These are phyloP conservation scores for Doryteuthis pealeii DNA, from an alignment of 1,140 invertebrate species.

Conservation along the genomic window DNA sequence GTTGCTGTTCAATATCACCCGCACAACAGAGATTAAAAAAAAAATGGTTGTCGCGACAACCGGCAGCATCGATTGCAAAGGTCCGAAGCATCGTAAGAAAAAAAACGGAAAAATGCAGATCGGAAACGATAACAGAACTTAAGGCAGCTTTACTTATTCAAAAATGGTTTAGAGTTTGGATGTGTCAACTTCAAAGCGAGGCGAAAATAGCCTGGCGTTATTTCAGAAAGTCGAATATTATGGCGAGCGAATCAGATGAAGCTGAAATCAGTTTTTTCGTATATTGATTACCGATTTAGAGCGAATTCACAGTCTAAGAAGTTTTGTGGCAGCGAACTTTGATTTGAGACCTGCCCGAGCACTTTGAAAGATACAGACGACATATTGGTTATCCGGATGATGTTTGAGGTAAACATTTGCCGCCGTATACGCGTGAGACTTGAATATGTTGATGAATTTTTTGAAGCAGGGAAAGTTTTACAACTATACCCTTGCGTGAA, in stretches of 20 bases:
- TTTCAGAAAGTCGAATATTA: slow-evolving; percentile 93
- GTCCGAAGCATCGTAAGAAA: too few species aligned
- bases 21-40: too few species aligned
- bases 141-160: slow-evolving; percentile 71
- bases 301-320: neutral
- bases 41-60: too few species aligned
- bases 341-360: neutral
- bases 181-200: slow-evolving; percentile 84
- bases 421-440: neutral
- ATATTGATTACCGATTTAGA: neutral
- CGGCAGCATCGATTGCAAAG: too few species aligned
- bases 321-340: neutral
- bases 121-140: neutral
- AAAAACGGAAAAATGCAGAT: too few species aligned
- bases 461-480: neutral
- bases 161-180: slow-evolving; percentile 88
- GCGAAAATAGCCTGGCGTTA: slow-evolving; percentile 81
- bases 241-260: slow-evolving; percentile 92
- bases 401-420: neutral
- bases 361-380: neutral
- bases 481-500: neutral
- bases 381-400: neutral
- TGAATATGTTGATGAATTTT: neutral
- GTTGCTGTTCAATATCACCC: too few species aligned
- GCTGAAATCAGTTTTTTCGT: slow-evolving; percentile 62